These are phyloP conservation scores for Hyles lineata DNA, from an alignment of 2,888 invertebrate species.

Conservation along the genomic window DNA sequence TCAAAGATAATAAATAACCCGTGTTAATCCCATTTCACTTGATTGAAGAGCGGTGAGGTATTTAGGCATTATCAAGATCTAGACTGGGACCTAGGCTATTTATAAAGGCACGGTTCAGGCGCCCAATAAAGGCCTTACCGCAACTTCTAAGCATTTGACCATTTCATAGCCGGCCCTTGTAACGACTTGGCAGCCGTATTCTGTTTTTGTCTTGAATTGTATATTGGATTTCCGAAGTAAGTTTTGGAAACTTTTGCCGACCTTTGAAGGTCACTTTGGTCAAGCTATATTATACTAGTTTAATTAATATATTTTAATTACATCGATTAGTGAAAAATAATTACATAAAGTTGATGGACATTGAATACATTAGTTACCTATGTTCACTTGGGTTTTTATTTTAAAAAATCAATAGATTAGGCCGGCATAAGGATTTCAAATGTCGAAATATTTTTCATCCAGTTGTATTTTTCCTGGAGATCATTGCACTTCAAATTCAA, in stretches of 20 bases:
- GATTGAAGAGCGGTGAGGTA: slow-evolving; percentile 25
- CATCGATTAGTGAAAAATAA: background rate
- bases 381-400: no score
- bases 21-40: slow-evolving; percentile 11
- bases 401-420: no score
- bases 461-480: no score
- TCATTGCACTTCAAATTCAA: no score
- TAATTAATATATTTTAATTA: background rate
- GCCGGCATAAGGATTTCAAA: no score
- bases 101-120: background rate
- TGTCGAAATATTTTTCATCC: no score
- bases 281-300: no score
- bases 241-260: background rate
- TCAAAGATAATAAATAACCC: slow-evolving; percentile 18
- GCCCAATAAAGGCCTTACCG: slow-evolving; percentile 22
- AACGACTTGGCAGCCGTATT: slow-evolving; percentile 3
- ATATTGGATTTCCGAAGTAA: background rate
- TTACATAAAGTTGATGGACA: no score
- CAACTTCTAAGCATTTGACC: slow-evolving; percentile 26
- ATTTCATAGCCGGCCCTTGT: slow-evolving; percentile 14
- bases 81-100: slow-evolving; percentile 17
- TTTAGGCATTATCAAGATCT: slow-evolving; percentile 24
- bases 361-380: no score
- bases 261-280: background rate
- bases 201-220: slow-evolving; percentile 12